Percentiles rank a stretch among this genome's conserved stretches.
Conservation (phyloP, 2,797 vertebrate genomes). For the Neosilurus mollespiculum region DNA sequence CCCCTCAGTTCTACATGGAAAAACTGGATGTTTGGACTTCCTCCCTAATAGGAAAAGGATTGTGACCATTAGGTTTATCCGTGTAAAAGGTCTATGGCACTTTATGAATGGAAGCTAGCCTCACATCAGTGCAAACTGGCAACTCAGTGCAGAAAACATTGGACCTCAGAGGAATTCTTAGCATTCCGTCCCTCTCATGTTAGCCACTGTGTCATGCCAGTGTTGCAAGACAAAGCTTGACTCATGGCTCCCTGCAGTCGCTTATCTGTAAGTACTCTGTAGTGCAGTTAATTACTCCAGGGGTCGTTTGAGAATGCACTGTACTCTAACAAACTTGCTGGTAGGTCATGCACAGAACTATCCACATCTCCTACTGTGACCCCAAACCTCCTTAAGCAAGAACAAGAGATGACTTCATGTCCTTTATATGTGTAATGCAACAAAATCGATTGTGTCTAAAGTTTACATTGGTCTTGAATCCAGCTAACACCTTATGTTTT, state of each 20-base stretch:
- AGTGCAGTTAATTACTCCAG: neutral
- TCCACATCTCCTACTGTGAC: slow-evolving; percentile 61
- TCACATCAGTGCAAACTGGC: slow-evolving; percentile 1
- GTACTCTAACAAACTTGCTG: slow-evolving; percentile 40
- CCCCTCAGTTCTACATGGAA: slow-evolving; percentile 63
- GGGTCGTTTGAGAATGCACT: neutral
- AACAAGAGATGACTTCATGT: slow-evolving; percentile 6
- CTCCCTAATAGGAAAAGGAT: slow-evolving; percentile 20
- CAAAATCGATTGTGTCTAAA: neutral
- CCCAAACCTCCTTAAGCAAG: slow-evolving; percentile 65
- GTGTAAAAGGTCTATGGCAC: neutral
- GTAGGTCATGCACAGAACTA: slow-evolving; percentile 22
- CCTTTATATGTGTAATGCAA: slow-evolving; percentile 1
- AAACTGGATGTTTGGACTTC: slow-evolving; percentile 61
- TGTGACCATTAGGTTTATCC: neutral
- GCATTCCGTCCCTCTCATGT: neutral
- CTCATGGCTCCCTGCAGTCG: slow-evolving; percentile 32
- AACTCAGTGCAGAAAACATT: neutral
- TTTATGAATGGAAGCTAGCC: slow-evolving; percentile 5
- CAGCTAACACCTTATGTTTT: too few species aligned
- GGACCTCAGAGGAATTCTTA: slow-evolving; percentile 17
- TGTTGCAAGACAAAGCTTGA: slow-evolving; percentile 56
- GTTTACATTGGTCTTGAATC: too few species aligned
- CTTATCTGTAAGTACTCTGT: neutral
- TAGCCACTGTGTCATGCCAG: slow-evolving; percentile 52